Base-by-base conservation (phyloP, 2,113 vertebrate species). In the Orcinus orca region DNA sequence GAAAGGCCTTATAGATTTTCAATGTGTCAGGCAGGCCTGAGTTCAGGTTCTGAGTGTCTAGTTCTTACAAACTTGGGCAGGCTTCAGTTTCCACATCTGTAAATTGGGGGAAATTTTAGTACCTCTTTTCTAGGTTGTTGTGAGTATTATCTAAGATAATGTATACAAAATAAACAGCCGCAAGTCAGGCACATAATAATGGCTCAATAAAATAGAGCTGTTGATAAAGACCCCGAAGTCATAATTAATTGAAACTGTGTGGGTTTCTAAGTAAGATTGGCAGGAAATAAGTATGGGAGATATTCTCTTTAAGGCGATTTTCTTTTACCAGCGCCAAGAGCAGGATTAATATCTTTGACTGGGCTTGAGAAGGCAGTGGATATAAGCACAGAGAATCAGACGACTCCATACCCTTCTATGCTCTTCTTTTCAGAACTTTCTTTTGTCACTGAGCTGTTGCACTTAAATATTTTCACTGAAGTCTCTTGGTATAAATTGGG, bases 361-460 rank as follows among this genome's bases (percentile, higher is more conserved):
- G n/a, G 3, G 73, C 63, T 44, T 77, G 41, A 87, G 73, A 93
- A 70, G 25, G 21, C 14, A 90, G 38, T 76, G 4, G 31, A 36
- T 62, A 11, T 41, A 21, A 68, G 20, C 17, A 53, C 4, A 86
- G 47, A 68, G 21, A 88, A 91, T 3, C 38, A 8, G 17, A 36
- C 18, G 26, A 79, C 33, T 74, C 29, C 31, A 82, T 26, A 20
- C 11, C 2, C 1, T 77, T 86, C 76, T 38, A 71, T 0, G 31
- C 0, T 93, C 38, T 95, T 77, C 33, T 74, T 96, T 76, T 80
- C 17, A 93, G 92, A 96, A 76, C 13, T 62, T 92, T 95, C 20
- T 63, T 73, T 31, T 50, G 38, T 91, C 38, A 67, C 14, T 8
- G 38, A 41, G 7, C 15, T 76, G 0, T 3, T 70, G 3, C 15